Percentiles rank a stretch among this genome's conserved stretches.
These are phyloP conservation scores for Helogale parvula DNA, from an alignment of 2,113 vertebrate species.

Conservation along the genomic window DNA sequence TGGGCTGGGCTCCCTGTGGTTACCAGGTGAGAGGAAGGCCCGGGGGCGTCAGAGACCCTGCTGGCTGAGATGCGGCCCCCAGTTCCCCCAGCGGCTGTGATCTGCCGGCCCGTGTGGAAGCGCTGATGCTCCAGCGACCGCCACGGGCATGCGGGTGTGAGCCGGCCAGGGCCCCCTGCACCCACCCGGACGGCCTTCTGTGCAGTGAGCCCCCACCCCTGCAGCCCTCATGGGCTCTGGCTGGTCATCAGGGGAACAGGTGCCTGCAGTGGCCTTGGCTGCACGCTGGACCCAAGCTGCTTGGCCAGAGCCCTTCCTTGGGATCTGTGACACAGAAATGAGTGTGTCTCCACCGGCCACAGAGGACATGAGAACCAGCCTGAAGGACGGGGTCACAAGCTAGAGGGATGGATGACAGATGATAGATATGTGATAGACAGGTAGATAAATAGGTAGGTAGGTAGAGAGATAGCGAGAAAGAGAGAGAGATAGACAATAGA, in stretches of 20 bases:
- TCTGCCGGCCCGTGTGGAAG: fast-evolving
- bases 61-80: neutral
- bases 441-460: neutral
- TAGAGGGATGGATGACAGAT: neutral
- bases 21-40: neutral
- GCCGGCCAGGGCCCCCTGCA: neutral
- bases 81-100: fast-evolving
- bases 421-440: neutral
- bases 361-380: too few relatives aligned
- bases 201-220: fast-evolving
- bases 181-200: fast-evolving
- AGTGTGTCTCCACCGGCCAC: neutral
- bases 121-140: fast-evolving
- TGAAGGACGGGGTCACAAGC: neutral
- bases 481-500: neutral
- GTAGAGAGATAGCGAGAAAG: neutral
- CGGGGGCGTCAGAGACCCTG: fast-evolving
- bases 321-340: neutral
- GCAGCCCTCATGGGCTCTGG: too few relatives aligned
- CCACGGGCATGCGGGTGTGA: fast-evolving
- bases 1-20: too few relatives aligned
- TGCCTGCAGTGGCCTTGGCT: too few relatives aligned
- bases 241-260: fast-evolving
- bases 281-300: neutral
- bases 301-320: neutral